Evolutionary conservation across 2,113 vertebrate species (phyloP).

Genomic region (Onychorhynchus coronatus): DNA sequence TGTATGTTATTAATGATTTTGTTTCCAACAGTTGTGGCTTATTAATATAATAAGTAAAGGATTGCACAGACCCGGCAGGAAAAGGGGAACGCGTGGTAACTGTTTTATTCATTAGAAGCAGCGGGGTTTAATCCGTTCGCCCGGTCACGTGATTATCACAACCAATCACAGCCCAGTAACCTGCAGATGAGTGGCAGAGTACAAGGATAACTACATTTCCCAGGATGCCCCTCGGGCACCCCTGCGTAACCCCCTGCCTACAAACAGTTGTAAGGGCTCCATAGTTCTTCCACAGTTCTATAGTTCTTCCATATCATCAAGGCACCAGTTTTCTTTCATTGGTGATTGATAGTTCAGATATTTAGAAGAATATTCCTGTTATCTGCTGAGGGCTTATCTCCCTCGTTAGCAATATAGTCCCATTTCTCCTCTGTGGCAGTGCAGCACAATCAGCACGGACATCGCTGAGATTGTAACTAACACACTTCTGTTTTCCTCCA

Average conservation of each 20-base stretch:
- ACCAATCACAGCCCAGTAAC: no score
- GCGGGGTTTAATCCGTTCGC: no score
- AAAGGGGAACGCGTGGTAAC: no score
- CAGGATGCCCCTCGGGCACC: no score
- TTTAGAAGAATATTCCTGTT: neutral
- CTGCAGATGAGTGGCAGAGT: no score
- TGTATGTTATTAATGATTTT: slow-evolving; percentile 34
- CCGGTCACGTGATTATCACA: no score
- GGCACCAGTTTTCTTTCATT: slow-evolving; percentile 18
- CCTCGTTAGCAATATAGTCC: neutral
- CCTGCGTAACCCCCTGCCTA: no score
- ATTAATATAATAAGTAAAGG: no score
- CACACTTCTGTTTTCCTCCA: neutral
- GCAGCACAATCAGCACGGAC: neutral
- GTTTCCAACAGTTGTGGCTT: neutral
- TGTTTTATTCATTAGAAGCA: no score
- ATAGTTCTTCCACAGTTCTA: neutral
- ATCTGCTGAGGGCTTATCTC: neutral
- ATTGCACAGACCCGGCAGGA: no score
- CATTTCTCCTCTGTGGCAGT: neutral
- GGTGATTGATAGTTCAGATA: neutral
- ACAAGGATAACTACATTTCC: no score
- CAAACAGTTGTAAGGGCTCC: neutral
- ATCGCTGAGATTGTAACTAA: neutral
- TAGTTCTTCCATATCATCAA: neutral